These are phyloP conservation scores for Chrysomela aeneicollis DNA, from an alignment of 2,888 invertebrate genomes.

Conservation along the genomic window DNA sequence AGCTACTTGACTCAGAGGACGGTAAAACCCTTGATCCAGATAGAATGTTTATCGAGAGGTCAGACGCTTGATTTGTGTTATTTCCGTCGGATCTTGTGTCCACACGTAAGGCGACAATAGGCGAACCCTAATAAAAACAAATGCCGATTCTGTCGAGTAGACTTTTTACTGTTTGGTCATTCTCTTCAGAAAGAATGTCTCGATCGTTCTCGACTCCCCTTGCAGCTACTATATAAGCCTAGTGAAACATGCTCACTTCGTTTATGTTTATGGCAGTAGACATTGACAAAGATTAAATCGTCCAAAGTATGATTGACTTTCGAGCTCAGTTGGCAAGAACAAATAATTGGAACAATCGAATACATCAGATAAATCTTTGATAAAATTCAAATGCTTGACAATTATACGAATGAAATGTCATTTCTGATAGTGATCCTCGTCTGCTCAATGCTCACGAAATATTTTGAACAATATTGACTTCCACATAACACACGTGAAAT, in stretches of 20 bases:
- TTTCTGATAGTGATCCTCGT: no score
- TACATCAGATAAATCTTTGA: no score
- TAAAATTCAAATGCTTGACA: no score
- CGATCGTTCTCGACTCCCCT: conserved; percentile 12
- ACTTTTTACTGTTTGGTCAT: conserved; percentile 25
- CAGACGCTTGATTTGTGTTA: conserved; percentile 27
- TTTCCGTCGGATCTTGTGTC: conserved; percentile 27
- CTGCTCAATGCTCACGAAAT: no score
- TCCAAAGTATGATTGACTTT: neutral
- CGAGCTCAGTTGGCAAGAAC: neutral
- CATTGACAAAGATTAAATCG: neutral
- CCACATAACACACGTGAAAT: no score
- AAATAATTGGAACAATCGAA: neutral
- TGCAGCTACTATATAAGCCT: conserved; percentile 7
- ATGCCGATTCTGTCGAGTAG: conserved; percentile 32
- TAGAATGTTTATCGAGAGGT: conserved; percentile 15
- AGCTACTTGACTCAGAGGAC: neutral
- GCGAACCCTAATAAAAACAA: conserved; percentile 35
- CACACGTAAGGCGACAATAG: conserved; percentile 32
- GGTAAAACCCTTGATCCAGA: conserved; percentile 1
- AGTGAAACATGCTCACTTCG: conserved; percentile 7
- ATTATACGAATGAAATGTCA: no score
- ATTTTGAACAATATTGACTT: no score
- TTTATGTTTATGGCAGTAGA: conserved; percentile 4
- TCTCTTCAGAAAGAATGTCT: neutral